Evolutionary conservation across 2,888 invertebrate genomes (phyloP).

Genomic region (Drosophila paramelanica): DNA sequence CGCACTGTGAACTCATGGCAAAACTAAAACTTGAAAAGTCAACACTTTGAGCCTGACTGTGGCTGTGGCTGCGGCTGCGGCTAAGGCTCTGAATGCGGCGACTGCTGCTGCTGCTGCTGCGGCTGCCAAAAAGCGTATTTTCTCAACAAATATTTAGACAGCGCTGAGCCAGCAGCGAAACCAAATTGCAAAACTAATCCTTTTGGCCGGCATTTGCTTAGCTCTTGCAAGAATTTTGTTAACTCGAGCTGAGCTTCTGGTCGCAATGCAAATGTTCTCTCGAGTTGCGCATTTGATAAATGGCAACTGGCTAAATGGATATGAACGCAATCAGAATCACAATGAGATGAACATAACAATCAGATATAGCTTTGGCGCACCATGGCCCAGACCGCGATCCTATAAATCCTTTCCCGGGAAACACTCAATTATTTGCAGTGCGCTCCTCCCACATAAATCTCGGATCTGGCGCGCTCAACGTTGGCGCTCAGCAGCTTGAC

Average conservation of each 20-base stretch:
- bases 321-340: conserved; percentile 13
- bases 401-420: conserved; percentile 51
- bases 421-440: conserved; percentile 62
- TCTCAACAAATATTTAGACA: conserved; percentile 65
- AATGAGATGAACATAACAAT: not conserved
- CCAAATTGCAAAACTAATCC: conserved; percentile 62
- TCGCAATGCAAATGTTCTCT: conserved; percentile 60
- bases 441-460: conserved; percentile 62
- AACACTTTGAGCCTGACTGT: conserved; percentile 28
- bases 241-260: conserved; percentile 22
- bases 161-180: conserved; percentile 30
- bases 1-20: conserved; percentile 43
- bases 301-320: conserved; percentile 28
- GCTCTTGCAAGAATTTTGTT: conserved; percentile 26
- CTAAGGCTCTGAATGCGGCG: not conserved
- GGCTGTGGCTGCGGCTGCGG: conserved; percentile 8
- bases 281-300: conserved; percentile 38
- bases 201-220: conserved; percentile 55
- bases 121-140: conserved; percentile 52
- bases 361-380: not conserved
- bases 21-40: conserved; percentile 49
- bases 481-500: conserved; percentile 51
- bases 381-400: conserved; percentile 11
- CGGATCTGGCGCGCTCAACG: conserved; percentile 41
- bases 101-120: not conserved